A percentile compares a stretch with the other conserved stretches of the same genome.
phyloP scores from a whole-genome alignment of 2,888 invertebrate genomes.

The Heteromyza rotundicornis region DNA sequence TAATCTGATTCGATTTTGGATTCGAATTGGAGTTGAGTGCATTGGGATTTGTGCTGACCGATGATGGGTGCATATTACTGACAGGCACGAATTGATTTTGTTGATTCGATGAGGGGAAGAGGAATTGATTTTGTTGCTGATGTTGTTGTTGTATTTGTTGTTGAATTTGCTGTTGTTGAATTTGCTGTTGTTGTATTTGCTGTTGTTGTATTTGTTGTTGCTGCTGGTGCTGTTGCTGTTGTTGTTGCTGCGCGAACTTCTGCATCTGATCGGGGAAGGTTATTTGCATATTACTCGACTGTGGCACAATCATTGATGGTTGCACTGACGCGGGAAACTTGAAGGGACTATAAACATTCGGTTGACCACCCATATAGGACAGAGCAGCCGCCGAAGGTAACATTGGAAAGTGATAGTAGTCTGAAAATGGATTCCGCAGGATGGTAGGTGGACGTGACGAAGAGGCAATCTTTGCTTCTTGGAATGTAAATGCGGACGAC shows the following conservation, averaged over 20 bases:
- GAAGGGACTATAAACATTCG: slow-evolving; percentile 46
- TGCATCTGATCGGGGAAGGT: slow-evolving; percentile 43
- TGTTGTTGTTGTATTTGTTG: slow-evolving; percentile 23
- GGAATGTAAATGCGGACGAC: slow-evolving; percentile 28
- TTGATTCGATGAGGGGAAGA: slow-evolving; percentile 25
- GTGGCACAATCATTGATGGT: slow-evolving; percentile 30
- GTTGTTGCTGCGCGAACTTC: slow-evolving; percentile 41
- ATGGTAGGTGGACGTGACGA: slow-evolving; percentile 47
- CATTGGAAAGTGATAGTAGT: slow-evolving; percentile 34
- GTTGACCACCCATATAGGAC: too few relatives aligned
- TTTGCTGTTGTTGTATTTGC: slow-evolving; percentile 29
- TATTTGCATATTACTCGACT: slow-evolving; percentile 31
- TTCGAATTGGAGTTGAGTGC: slow-evolving; percentile 37
- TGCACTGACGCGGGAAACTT: slow-evolving; percentile 42
- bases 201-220: slow-evolving; percentile 11
- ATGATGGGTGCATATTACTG: slow-evolving; percentile 33
- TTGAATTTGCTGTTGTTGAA: slow-evolving; percentile 23
- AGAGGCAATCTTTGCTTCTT: slow-evolving; percentile 45
- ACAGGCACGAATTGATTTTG: slow-evolving; percentile 36
- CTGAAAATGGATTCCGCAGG: slow-evolving; percentile 48
- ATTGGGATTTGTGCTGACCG: slow-evolving; percentile 16
- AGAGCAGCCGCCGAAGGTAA: slow-evolving; percentile 37
- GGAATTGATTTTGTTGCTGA: slow-evolving; percentile 33
- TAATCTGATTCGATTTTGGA: slow-evolving; percentile 65
- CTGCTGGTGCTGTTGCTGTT: slow-evolving; percentile 21